phyloP scores from a whole-genome alignment of 2,888 invertebrate species.

The Platypus cylindrus region DNA sequence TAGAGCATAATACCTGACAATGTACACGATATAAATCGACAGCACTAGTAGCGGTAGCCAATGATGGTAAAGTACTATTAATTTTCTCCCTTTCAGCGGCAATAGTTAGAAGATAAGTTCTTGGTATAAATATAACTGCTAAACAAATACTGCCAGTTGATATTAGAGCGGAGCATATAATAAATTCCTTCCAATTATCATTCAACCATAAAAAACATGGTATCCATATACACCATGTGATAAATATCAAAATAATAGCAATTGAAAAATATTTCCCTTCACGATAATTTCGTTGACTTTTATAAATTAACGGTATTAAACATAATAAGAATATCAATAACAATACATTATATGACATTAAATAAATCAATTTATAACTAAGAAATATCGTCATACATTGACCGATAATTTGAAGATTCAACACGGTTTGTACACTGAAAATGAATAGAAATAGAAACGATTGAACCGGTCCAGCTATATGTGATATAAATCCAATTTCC shows the following conservation, averaged over 20 bases:
- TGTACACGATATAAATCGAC: conserved; percentile 35
- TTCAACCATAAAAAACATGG: conserved; percentile 40
- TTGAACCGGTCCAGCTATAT: conserved; percentile 58
- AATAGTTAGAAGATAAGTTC: conserved; percentile 54
- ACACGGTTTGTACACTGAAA: conserved; percentile 45
- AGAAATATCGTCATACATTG: conserved; percentile 38
- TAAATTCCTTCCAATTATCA: conserved; percentile 42
- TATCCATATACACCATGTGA: conserved; percentile 50
- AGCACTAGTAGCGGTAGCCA: conserved; percentile 33
- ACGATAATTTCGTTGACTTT: conserved; percentile 53
- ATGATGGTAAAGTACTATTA: conserved; percentile 41
- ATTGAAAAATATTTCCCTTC: conserved; percentile 48
- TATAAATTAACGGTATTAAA: conserved; percentile 47
- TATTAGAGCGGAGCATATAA: conserved; percentile 47
- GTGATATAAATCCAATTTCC: conserved; percentile 54
- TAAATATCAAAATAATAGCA: conserved; percentile 40
- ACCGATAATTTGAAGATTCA: conserved; percentile 37
- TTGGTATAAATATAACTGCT: conserved; percentile 51
- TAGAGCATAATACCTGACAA: conserved; percentile 30
- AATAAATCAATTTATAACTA: conserved; percentile 37
- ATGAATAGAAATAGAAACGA: conserved; percentile 50
- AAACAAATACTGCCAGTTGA: conserved; percentile 50
- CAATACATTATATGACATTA: conserved; percentile 49
- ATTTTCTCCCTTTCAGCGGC: conserved; percentile 48
- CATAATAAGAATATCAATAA: conserved; percentile 44